Base-by-base conservation (phyloP, 2,113 vertebrate species). In the Scomber japonicus region DNA sequence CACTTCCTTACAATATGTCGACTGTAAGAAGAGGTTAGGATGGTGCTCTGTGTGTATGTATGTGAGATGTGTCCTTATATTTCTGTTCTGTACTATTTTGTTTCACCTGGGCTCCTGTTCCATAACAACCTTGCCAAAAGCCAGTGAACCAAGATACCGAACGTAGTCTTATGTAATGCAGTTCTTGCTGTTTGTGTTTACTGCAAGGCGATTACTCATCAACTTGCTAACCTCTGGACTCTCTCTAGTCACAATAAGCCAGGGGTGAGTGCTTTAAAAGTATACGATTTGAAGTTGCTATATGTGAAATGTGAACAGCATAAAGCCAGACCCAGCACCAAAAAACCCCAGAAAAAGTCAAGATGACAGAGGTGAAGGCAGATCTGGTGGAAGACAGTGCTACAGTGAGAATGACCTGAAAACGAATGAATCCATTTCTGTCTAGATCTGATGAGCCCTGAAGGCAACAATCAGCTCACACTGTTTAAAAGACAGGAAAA, bases 181-280 rank as follows among this genome's bases (percentile, higher is more conserved):
- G 17, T 73, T 82, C 3, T 61, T 54, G 6, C 21, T 30, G 49
- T 78, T 77, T 81, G 90, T 16, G 83, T 83, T 85, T 53, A 73
- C 75, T 84, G 86, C 60, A 55, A 87, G 63, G 68, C n/a, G 13
- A 83, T 90, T 86, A 90, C 72, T 85, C 80, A 88, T 83, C 79
- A 86, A 75, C 57, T 78, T 50, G 49, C 50, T 65, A 78, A 82
- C 80, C 72, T 76, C 51, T 80, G 75, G 80, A 76, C 71, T 68
- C 44, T 66, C 60, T 55, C 68, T 64, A 70, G 59, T 70, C 80
- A 80, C 45, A 82, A 56, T 48, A 35, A 82, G 66, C 55, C 60
- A 71, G 68, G 30, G 67, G 61, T 57, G 78, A 82, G 53, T 35
- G 61, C 30, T 44, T 50, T 62, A 64, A 83, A 85, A 75, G 84